A percentile compares a stretch with the other conserved stretches of the same genome.
Conservation (phyloP, 2,888 invertebrate genomes). For the Eledona agricola region DNA sequence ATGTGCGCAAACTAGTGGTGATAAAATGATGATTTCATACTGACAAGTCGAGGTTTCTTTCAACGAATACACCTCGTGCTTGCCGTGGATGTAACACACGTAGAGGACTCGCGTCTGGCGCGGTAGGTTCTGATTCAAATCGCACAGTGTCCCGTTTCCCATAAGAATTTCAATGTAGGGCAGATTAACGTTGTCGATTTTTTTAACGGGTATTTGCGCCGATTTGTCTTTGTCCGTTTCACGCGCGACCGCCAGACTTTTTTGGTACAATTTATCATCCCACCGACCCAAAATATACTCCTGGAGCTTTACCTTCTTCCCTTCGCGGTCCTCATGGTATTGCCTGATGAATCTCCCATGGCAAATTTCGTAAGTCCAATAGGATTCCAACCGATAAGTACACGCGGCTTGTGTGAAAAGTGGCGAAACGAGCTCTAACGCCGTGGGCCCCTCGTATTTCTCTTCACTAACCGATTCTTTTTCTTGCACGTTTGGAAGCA, state of each 20-base stretch:
- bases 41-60: constrained; percentile 95
- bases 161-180: constrained; percentile 90
- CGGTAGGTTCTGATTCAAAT: constrained; percentile 82
- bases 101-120: constrained; percentile 84
- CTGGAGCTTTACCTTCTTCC: constrained; percentile 81
- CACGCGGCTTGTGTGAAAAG: constrained; percentile 82
- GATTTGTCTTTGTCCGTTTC: constrained; percentile 65
- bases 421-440: constrained; percentile 79
- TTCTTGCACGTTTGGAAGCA: constrained; percentile 74
- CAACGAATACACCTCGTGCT: constrained; percentile 90
- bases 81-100: constrained; percentile 87
- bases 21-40: constrained; percentile 91
- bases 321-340: constrained; percentile 95
- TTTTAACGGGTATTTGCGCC: constrained; percentile 66
- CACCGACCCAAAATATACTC: constrained; percentile 87
- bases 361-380: constrained; percentile 95
- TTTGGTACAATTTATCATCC: constrained; percentile 72
- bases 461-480: constrained; percentile 68
- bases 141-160: constrained; percentile 91
- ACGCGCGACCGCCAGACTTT: constrained; percentile 65
- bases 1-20: constrained; percentile 87
- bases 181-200: constrained; percentile 87
- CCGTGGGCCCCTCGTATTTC: constrained; percentile 76
- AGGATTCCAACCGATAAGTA: constrained; percentile 86
- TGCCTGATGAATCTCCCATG: constrained; percentile 92